These are phyloP conservation scores for Odobenus rosmarus DNA, from an alignment of 2,113 vertebrate species.

Conservation along the genomic window DNA sequence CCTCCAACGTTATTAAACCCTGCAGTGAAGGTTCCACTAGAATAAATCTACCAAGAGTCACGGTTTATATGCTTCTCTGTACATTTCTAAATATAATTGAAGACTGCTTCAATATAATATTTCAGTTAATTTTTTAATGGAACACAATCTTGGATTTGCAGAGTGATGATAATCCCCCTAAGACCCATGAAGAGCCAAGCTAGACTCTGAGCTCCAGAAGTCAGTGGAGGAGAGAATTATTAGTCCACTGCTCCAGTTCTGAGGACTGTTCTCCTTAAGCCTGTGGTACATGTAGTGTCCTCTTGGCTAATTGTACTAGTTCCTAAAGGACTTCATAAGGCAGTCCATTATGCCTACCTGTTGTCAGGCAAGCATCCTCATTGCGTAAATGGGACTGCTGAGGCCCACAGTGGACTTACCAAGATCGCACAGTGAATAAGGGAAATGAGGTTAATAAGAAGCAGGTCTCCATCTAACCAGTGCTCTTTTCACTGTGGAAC, in stretches of 20 bases:
- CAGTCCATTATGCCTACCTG: background rate
- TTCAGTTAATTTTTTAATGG: constrained; percentile 64
- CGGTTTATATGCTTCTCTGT: constrained; percentile 54
- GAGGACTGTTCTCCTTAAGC: background rate
- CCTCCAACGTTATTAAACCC: constrained; percentile 40
- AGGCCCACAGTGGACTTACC: background rate
- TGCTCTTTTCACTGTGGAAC: background rate
- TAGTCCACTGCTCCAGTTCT: background rate
- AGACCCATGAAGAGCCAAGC: background rate
- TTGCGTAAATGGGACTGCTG: background rate
- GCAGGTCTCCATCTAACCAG: background rate
- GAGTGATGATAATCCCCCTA: background rate
- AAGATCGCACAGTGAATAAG: background rate
- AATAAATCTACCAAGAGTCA: constrained; percentile 19
- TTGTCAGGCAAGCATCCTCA: background rate
- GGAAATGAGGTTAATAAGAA: background rate
- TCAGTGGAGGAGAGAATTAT: background rate
- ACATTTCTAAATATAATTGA: constrained; percentile 57
- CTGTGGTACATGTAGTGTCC: background rate
- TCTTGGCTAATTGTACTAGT: background rate
- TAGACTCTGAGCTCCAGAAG: background rate
- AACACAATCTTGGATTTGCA: background rate
- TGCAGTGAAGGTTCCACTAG: constrained; percentile 12
- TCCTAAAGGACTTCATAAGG: background rate
- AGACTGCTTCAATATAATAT: constrained; percentile 10